phyloP scores from a whole-genome alignment of 2,113 vertebrate species.

The Pachyramphus minor region DNA sequence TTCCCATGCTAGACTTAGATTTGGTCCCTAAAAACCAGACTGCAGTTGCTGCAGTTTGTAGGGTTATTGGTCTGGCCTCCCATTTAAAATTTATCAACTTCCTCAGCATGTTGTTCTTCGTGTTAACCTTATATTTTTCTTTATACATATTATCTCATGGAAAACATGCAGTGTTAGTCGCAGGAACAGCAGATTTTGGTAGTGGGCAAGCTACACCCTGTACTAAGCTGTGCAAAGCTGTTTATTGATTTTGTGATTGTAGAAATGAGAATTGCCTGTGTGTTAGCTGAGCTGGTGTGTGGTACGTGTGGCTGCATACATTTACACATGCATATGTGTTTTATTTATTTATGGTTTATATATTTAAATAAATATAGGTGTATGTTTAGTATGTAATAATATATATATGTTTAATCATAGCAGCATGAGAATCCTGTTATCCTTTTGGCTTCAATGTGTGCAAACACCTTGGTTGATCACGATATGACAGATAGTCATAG shows the following conservation, averaged over 20 bases:
- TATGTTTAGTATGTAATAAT: background rate
- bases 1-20: background rate
- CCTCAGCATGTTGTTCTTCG: background rate
- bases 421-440: background rate
- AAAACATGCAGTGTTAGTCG: background rate
- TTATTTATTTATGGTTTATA: background rate
- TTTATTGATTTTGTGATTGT: background rate
- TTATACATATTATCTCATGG: background rate
- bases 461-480: background rate
- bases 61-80: background rate
- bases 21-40: background rate
- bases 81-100: background rate
- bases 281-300: background rate
- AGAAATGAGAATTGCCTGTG: constrained; percentile 1
- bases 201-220: background rate
- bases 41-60: background rate
- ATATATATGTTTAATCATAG: background rate
- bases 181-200: background rate
- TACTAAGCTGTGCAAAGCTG: background rate
- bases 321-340: background rate
- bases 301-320: background rate
- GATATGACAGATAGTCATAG: background rate
- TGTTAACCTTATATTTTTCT: background rate
- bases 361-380: background rate
- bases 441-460: background rate